Base-by-base conservation (phyloP, 2,113 vertebrate genomes). In the Nicator chloris region DNA sequence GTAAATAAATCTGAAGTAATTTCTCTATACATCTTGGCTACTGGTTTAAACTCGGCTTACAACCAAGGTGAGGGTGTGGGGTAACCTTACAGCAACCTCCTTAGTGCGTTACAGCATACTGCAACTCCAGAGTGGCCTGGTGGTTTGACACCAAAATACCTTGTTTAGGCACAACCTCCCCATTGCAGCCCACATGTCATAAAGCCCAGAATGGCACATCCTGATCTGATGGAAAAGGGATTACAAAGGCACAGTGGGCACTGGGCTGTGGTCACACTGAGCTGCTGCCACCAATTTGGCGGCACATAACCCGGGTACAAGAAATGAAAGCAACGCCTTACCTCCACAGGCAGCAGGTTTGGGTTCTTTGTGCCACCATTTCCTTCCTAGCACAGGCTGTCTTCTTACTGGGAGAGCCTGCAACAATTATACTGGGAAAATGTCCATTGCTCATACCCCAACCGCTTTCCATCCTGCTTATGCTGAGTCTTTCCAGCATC, bases 1-100 rank as follows among this genome's bases (percentile, higher is more conserved):
- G 96, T 97, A 97, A 98, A 98, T 98, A 98, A 98, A 98, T 98
- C 97, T 95, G 53, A 80, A 80, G 60, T 97, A 97, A 98, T 98
- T 98, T 98, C 95, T 97, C 96, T 95, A 96, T 98, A 96, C 91
- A 86, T 97, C 97, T 97, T 95, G 70, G 89, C 92, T 95, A 53
- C 79, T 88, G 88, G 90, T 97, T 94, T 96, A 96, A 96, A 17
- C 76, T 89, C 30, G 2, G 53, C 88, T 96, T 92, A 79, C 90
- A 93, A 72, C 86, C 59, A 88, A 9, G 24, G 13, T 39, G 11
- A 60, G 40, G 19, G 23, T 27, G 7, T 45, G 9, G 9, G 64
- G 39, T 18, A 54, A 59, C 64, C 30, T 66, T 42, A 44, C 4
- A 72, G 82, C 45, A 92, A 82, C 44, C 56, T 91, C 81, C 64